These are phyloP conservation scores for Taphrorychus bicolor DNA, from an alignment of 2,888 invertebrate genomes.

Conservation along the genomic window DNA sequence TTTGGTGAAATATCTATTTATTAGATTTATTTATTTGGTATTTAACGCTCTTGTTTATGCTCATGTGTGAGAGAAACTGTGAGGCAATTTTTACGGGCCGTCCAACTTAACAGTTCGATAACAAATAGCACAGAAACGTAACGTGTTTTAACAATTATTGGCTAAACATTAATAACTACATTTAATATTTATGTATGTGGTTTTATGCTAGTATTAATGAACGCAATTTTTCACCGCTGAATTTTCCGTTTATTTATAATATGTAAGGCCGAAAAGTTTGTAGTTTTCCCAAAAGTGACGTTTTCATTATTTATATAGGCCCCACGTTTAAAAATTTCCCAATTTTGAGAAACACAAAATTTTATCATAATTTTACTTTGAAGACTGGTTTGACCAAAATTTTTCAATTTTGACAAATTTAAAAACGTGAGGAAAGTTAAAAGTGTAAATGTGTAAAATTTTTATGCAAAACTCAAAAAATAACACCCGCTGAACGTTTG, in stretches of 20 bases:
- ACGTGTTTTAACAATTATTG: constrained; percentile 49
- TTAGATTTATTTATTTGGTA: no score
- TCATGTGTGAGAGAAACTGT: constrained; percentile 3
- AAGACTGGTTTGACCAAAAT: background rate
- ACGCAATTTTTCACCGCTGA: constrained; percentile 43
- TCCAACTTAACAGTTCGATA: constrained; percentile 47
- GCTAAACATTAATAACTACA: constrained; percentile 50
- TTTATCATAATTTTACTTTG: background rate
- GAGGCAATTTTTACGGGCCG: constrained; percentile 32
- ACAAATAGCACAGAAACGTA: constrained; percentile 50
- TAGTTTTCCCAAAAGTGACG: constrained; percentile 58
- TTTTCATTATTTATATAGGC: constrained; percentile 42
- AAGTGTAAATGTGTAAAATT: constrained; percentile 40
- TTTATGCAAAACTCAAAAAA: constrained; percentile 27
- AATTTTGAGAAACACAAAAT: background rate
- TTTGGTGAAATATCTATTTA: constrained; percentile 46
- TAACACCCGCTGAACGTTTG: constrained; percentile 38
- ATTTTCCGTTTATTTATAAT: constrained; percentile 28
- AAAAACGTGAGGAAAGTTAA: constrained; percentile 2
- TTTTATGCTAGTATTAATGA: constrained; percentile 50
- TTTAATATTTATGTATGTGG: constrained; percentile 50
- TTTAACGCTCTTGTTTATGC: background rate
- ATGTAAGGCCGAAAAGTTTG: constrained; percentile 51
- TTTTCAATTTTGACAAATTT: background rate
- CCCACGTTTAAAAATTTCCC: constrained; percentile 12